phyloP scores from a whole-genome alignment of 1,140 invertebrate species.

The Ephestia elutella region DNA sequence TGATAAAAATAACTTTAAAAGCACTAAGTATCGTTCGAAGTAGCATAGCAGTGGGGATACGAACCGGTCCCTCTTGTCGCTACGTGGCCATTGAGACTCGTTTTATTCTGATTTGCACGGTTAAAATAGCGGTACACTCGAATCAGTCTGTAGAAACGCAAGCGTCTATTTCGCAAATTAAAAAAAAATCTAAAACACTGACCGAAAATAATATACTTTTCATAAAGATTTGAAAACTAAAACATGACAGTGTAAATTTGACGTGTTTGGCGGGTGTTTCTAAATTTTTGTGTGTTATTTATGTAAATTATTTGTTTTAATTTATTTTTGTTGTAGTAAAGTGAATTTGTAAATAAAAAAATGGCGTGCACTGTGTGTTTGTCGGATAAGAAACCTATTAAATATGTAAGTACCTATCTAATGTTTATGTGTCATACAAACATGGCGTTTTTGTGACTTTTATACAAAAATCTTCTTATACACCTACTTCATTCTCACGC shows the following conservation, averaged over 20 bases:
- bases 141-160: constrained; percentile 5
- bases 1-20: constrained; percentile 8
- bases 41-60: background rate
- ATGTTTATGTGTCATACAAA: background rate
- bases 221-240: constrained; percentile 9
- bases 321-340: constrained; percentile 15
- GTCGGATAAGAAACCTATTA: constrained; percentile 35
- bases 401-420: constrained; percentile 34
- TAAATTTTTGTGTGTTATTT: constrained; percentile 17
- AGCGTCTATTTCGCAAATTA: background rate
- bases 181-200: background rate
- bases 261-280: constrained; percentile 5
- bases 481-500: too few species aligned
- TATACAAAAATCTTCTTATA: too few species aligned
- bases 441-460: too few species aligned
- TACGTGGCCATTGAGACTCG: constrained; percentile 14
- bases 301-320: constrained; percentile 19
- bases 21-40: too few species aligned
- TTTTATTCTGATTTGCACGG: constrained; percentile 19
- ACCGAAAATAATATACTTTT: constrained; percentile 4
- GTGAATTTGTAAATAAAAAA: constrained; percentile 5
- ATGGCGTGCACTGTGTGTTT: constrained; percentile 52
- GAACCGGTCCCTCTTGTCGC: constrained; percentile 12
- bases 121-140: constrained; percentile 16
- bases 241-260: background rate